phyloP scores from a whole-genome alignment of 1,140 invertebrate genomes.

The Orchestia grillus region DNA sequence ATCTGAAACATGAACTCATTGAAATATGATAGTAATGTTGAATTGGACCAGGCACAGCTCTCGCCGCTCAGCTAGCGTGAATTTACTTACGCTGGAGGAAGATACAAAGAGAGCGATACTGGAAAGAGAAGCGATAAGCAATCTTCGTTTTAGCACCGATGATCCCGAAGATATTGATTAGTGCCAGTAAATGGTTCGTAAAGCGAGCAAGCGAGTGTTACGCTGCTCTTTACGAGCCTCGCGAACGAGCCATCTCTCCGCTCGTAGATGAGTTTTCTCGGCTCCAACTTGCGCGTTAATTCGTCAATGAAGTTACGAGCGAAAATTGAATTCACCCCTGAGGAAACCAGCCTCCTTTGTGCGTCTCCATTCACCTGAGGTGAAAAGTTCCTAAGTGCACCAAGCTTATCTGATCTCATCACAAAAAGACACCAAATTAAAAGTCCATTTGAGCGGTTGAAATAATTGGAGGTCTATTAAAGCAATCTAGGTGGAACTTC shows the following conservation, averaged over 20 bases:
- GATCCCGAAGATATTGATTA: background rate
- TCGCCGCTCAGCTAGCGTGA: background rate
- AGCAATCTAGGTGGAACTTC: background rate
- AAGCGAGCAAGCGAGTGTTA: background rate
- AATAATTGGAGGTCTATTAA: background rate
- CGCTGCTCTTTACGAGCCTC: background rate
- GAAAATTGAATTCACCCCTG: background rate
- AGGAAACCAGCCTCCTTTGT: background rate
- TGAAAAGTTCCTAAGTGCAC: background rate
- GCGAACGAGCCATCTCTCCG: background rate
- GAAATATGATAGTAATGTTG: background rate
- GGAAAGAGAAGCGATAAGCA: background rate
- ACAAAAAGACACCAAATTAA: background rate
- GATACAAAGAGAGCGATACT: background rate
- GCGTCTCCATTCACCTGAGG: background rate
- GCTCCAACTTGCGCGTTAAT: background rate
- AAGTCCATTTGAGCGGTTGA: background rate
- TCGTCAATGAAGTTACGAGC: background rate
- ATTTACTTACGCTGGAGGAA: background rate
- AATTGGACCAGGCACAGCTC: background rate
- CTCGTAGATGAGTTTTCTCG: background rate
- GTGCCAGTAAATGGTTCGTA: background rate
- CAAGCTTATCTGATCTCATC: background rate
- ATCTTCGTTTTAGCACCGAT: background rate
- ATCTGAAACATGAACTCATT: too few relatives aligned